Evolutionary conservation across 2,797 vertebrate species (phyloP).

Genomic region (Limnodromus scolopaceus): DNA sequence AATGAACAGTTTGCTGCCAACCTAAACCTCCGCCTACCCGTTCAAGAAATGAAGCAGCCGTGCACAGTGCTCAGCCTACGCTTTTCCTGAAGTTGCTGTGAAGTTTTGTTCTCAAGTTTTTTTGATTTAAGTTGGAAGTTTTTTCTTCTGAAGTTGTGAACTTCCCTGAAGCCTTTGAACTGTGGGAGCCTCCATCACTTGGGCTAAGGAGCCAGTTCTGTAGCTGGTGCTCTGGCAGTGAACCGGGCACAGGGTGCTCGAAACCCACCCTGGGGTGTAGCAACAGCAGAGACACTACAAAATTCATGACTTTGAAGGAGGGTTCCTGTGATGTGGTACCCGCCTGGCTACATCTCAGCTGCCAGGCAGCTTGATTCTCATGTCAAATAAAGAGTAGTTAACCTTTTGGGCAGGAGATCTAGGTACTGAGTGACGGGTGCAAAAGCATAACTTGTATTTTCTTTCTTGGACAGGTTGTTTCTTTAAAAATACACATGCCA

Average conservation of each 20-base stretch:
- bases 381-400: neutral
- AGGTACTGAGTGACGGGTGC: neutral
- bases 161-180: neutral
- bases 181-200: neutral
- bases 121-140: neutral
- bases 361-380: neutral
- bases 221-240: neutral
- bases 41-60: neutral
- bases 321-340: neutral
- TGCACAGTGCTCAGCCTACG: neutral
- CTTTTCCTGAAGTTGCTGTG: neutral
- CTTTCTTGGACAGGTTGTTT: neutral
- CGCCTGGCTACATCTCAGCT: neutral
- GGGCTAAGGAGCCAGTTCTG: neutral
- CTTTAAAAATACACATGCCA: neutral
- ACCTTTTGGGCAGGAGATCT: neutral
- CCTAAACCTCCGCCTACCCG: neutral
- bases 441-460: neutral
- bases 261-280: neutral
- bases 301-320: neutral
- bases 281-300: neutral
- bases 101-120: neutral
- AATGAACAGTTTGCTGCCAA: neutral
- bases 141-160: neutral
- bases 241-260: neutral